These are phyloP conservation scores for Ophiothrix spiculata DNA, from an alignment of 35 echinoderm and acorn worm species.

Conservation along the genomic window DNA sequence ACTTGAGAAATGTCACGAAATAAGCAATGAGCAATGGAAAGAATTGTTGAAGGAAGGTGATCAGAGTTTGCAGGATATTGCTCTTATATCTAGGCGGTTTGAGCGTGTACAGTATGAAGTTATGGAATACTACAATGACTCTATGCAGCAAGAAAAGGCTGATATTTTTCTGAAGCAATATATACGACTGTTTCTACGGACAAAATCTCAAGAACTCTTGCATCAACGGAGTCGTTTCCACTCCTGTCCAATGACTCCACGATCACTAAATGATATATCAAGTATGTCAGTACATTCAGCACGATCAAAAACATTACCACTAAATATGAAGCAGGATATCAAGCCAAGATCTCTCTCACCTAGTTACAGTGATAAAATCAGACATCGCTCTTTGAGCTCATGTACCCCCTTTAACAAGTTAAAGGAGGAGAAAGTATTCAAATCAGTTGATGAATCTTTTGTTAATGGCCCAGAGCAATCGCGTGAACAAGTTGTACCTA, in stretches of 20 bases:
- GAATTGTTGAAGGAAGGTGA: not conserved
- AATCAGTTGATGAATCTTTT: too few relatives aligned
- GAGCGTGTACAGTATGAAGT: not conserved
- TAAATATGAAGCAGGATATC: too few relatives aligned
- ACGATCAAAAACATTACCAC: too few relatives aligned
- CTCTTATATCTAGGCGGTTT: not conserved
- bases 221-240: not conserved
- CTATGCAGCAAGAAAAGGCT: not conserved
- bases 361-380: too few relatives aligned
- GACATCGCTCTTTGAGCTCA: too few relatives aligned
- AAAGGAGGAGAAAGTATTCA: too few relatives aligned
- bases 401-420: too few relatives aligned
- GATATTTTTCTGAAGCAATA: not conserved
- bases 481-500: too few relatives aligned
- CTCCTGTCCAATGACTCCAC: not conserved
- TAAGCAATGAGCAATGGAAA: not conserved
- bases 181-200: not conserved
- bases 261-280: too few relatives aligned
- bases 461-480: too few relatives aligned
- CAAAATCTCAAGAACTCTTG: not conserved
- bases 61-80: not conserved
- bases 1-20: not conserved
- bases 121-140: not conserved
- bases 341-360: too few relatives aligned
- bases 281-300: too few relatives aligned